Base-by-base conservation (phyloP, 2,113 vertebrate genomes). In the Protobothrops mucrosquamatus region DNA sequence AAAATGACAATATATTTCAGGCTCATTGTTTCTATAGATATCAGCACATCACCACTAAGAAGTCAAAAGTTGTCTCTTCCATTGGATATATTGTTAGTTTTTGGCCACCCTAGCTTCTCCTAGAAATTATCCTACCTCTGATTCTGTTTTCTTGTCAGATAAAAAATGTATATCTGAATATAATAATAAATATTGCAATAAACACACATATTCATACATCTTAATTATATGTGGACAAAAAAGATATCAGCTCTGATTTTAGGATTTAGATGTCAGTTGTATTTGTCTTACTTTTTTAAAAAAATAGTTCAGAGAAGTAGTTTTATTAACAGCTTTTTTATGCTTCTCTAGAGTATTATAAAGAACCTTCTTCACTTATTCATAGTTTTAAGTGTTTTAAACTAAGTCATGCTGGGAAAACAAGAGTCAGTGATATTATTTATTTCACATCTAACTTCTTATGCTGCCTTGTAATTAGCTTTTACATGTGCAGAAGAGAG, bases 381-480 rank as follows among this genome's bases (percentile, higher is more conserved):
- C 91, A 96, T 96, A 93, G 54, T 94, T 96, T 96, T 92, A 96
- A 97, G 89, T 88, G 10, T 97, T 97, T 74, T 95, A 95, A 95
- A 96, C 8, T 0, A 1, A 97, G 91, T 90, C 95, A 94, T 92
- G 85, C 95, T 95, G 95, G 48, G 94, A 96, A 24, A 97, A 96
- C 91, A 95, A 88, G 93, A 96, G 90, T 22, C 57, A 94, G 54
- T 97, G 87, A 92, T 97, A 96, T 95, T 97, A 96, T 97, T 97
- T 97, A 95, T 96, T 94, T 96, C 94, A 91, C 94, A 90, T 95
- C 93, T 92, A 88, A 39, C 85, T 95, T 92, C 57, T 96, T 93
- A 91, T 93, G 90, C 93, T 97, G 93, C 92, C 93, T 97, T 95
- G 95, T 96, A 97, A 97, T 97, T 97, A 96, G 93, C 59, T 97